phyloP scores from a whole-genome alignment of 1,140 invertebrate genomes.

The Venustaconcha ellipsiformis region DNA sequence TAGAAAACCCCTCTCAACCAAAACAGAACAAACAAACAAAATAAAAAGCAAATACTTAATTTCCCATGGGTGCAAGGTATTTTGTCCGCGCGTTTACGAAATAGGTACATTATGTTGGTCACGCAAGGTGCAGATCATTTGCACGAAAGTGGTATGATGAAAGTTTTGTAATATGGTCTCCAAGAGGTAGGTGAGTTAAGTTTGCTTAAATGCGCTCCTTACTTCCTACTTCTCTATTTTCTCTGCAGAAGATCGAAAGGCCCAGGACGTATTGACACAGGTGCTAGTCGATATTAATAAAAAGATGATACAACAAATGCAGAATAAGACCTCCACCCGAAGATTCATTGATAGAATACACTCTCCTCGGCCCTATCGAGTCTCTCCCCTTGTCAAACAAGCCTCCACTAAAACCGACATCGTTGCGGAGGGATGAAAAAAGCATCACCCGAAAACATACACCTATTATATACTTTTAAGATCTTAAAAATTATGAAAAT shows the following conservation, averaged over 20 bases:
- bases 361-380: constrained; percentile 4
- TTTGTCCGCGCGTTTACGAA: too few species aligned
- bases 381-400: background rate
- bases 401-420: constrained; percentile 15
- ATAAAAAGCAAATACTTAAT: too few species aligned
- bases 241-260: constrained; percentile 43
- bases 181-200: background rate
- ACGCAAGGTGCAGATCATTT: background rate
- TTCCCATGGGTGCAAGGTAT: too few species aligned
- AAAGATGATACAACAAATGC: constrained; percentile 40
- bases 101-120: too few species aligned
- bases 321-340: constrained; percentile 7
- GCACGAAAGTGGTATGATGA: background rate
- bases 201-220: background rate
- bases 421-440: constrained; percentile 18
- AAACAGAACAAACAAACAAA: too few species aligned
- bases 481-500: too few species aligned
- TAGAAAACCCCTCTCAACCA: too few species aligned
- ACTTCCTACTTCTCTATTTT: background rate
- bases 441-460: too few species aligned
- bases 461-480: too few species aligned
- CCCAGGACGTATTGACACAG: constrained; percentile 52
- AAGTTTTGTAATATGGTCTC: background rate
- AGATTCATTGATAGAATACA: constrained; percentile 1
- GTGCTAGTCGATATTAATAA: constrained; percentile 57